Evolutionary conservation across 23 tunicate genomes (phyloP).

Genomic region (Corella eumyota): DNA sequence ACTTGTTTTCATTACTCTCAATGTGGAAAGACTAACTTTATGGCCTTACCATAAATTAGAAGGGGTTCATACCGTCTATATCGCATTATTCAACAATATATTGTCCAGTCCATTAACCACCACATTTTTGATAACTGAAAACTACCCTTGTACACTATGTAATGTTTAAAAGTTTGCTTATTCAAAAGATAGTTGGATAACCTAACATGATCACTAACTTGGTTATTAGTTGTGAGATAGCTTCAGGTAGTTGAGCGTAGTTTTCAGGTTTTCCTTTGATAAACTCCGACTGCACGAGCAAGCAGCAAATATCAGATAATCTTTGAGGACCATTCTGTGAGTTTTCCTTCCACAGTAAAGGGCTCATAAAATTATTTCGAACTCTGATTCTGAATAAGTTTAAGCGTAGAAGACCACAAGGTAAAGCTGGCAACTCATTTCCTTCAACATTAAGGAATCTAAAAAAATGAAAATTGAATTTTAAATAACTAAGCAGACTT

Average conservation of each 20-base stretch:
- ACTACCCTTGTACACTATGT: too few relatives aligned
- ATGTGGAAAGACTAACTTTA: too few relatives aligned
- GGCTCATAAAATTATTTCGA: conserved; percentile 78
- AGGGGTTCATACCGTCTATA: too few relatives aligned
- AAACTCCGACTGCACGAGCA: conserved; percentile 9
- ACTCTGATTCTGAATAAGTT: conserved; percentile 59
- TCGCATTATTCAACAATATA: background rate
- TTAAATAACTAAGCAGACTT: too few relatives aligned
- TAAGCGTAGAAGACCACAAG: conserved; percentile 54
- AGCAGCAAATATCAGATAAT: conserved; percentile 44
- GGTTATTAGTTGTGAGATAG: conserved; percentile 2
- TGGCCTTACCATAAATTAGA: background rate
- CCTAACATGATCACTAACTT: conserved; percentile 6
- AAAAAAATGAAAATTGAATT: background rate
- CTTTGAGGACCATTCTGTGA: conserved; percentile 79
- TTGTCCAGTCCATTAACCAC: background rate
- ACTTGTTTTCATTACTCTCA: too few relatives aligned
- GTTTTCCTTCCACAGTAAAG: conserved; percentile 82
- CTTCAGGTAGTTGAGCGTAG: conserved; percentile 7
- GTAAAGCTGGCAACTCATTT: conserved; percentile 73
- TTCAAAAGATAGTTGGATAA: too few relatives aligned
- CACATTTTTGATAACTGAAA: background rate
- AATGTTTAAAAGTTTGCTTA: too few relatives aligned
- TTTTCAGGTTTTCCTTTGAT: conserved; percentile 15
- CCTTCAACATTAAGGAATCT: conserved; percentile 86